A percentile compares a stretch with the other conserved stretches of the same genome.
Evolutionary conservation across 2,113 vertebrate species (phyloP).

Genomic region (Otolemur garnettii): DNA sequence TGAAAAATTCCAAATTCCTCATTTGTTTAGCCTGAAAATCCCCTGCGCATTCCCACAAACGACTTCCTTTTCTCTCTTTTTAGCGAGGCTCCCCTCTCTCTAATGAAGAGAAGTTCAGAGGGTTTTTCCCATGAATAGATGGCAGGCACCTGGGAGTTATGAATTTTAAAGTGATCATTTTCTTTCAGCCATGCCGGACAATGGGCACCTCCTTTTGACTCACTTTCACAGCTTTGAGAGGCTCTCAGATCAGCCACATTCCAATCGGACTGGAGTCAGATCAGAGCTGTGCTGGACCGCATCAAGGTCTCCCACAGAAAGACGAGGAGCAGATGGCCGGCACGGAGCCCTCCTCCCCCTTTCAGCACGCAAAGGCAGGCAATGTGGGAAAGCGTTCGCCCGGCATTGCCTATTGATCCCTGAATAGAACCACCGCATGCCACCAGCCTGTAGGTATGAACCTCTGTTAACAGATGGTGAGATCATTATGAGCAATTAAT

Average conservation of each 20-base stretch:
- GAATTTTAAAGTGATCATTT: constrained; percentile 95
- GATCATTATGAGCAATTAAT: constrained; percentile 99
- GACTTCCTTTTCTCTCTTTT: constrained; percentile 92
- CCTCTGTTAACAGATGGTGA: constrained; percentile 98
- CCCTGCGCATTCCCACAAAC: constrained; percentile 93
- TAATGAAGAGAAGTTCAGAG: constrained; percentile 94
- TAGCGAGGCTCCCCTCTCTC: constrained; percentile 88
- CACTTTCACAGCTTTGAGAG: constrained; percentile 93
- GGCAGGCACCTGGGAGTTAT: constrained; percentile 94
- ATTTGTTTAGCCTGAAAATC: constrained; percentile 93
- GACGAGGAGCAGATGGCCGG: constrained; percentile 99
- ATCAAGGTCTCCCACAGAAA: constrained; percentile 95
- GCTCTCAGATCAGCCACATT: constrained; percentile 93
- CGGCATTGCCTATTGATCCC: constrained; percentile 90
- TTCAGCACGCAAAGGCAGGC: constrained; percentile 93
- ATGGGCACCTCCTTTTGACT: constrained; percentile 94
- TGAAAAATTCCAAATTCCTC: constrained; percentile 92
- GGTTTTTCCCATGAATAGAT: constrained; percentile 92
- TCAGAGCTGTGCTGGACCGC: constrained; percentile 94
- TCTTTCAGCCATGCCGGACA: constrained; percentile 90
- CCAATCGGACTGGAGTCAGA: constrained; percentile 95
- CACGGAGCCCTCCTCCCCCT: constrained; percentile 94
- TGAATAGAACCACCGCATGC: constrained; percentile 96
- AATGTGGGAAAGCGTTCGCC: constrained; percentile 92
- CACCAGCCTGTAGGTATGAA: constrained; percentile 96